Conservation (phyloP, 2,797 vertebrate genomes). For the Caiman crocodilus region DNA sequence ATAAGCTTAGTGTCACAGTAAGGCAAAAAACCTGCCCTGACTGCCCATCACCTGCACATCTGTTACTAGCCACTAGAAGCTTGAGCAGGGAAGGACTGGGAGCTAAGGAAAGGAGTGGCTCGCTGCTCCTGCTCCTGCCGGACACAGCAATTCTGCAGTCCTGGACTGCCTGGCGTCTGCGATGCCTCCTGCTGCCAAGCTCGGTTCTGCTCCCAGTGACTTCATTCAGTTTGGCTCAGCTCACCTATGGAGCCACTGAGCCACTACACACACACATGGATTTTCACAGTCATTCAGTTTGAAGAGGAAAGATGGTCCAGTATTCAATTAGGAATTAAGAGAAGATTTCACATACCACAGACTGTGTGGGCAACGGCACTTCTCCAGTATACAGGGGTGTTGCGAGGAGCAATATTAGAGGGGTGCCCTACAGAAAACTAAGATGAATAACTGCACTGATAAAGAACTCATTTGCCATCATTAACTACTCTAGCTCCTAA, state of each 20-base stretch:
- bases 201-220: not conserved
- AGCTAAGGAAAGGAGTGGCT: too few relatives aligned
- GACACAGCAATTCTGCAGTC: too few relatives aligned
- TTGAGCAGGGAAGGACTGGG: too few relatives aligned
- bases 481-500: not conserved
- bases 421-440: not conserved
- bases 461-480: too few relatives aligned
- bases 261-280: too few relatives aligned
- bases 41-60: too few relatives aligned
- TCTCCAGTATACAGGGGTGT: not conserved
- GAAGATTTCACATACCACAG: not conserved
- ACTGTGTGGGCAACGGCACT: not conserved
- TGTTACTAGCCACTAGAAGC: too few relatives aligned
- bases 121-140: too few relatives aligned
- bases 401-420: not conserved
- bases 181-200: too few relatives aligned
- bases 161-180: too few relatives aligned
- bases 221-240: not conserved
- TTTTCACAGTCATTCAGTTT: not conserved
- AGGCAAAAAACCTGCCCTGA: too few relatives aligned
- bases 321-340: not conserved
- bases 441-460: not conserved
- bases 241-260: not conserved
- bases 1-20: too few relatives aligned
- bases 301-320: not conserved